phyloP scores from a whole-genome alignment of 2,888 invertebrate genomes.

The Agelastica alni region DNA sequence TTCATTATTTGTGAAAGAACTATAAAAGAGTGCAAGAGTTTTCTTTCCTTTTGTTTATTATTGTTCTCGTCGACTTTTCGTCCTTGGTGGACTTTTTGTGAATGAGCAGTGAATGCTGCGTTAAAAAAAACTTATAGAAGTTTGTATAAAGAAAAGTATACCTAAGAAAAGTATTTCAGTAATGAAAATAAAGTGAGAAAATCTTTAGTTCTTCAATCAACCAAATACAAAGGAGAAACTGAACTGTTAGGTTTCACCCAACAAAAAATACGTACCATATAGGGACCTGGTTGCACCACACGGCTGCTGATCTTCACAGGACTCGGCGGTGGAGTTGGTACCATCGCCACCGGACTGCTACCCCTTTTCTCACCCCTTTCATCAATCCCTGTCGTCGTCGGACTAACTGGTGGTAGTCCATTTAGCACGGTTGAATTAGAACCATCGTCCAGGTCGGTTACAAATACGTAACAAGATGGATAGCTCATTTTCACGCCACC shows the following conservation, averaged over 20 bases:
- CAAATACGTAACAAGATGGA: slow-evolving; percentile 91
- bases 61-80: too few relatives aligned
- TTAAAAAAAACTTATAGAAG: too few relatives aligned
- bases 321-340: slow-evolving; percentile 58
- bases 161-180: background rate
- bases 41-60: too few relatives aligned
- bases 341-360: slow-evolving; percentile 42
- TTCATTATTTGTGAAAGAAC: too few relatives aligned
- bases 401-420: slow-evolving; percentile 16
- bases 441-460: slow-evolving; percentile 82
- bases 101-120: too few relatives aligned
- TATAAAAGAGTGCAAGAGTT: too few relatives aligned
- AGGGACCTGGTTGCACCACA: slow-evolving; percentile 55
- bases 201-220: too few relatives aligned
- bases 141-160: too few relatives aligned
- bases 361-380: slow-evolving; percentile 30
- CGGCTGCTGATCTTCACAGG: slow-evolving; percentile 54
- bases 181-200: too few relatives aligned
- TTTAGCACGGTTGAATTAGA: slow-evolving; percentile 50
- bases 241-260: too few relatives aligned
- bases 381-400: background rate
- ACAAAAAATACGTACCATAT: slow-evolving; percentile 52
- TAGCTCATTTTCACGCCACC: slow-evolving; percentile 95
- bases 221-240: too few relatives aligned
- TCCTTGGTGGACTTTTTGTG: too few relatives aligned